A percentile compares a stretch with the other conserved stretches of the same genome.
phyloP scores from a whole-genome alignment of 53 echinoderm and acorn worm species.

The Zoroaster sp. region DNA sequence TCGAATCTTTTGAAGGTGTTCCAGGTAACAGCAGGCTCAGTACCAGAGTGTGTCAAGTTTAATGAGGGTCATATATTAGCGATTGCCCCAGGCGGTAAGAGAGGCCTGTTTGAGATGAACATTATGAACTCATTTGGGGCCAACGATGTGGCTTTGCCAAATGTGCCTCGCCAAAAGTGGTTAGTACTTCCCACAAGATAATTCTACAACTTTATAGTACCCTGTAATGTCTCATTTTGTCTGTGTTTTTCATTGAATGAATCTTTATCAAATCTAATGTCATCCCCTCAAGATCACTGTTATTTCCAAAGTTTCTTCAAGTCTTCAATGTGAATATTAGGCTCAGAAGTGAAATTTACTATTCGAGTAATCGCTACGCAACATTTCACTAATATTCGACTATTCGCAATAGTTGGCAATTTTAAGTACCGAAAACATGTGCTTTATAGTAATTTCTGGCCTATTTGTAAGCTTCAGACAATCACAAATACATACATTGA shows the following conservation, averaged over 20 bases:
- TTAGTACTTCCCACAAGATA: not conserved
- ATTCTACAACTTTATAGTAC: not conserved
- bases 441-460: no score
- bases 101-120: conserved; percentile 89
- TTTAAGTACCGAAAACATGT: no score
- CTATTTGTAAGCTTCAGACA: no score
- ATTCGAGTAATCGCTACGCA: no score
- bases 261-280: not conserved
- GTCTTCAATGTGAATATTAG: no score
- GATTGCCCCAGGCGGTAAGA: conserved; percentile 81
- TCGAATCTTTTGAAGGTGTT: conserved; percentile 86
- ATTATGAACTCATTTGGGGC: conserved; percentile 81
- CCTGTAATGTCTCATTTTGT: not conserved
- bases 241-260: not conserved
- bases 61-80: conserved; percentile 76
- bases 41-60: conserved; percentile 74
- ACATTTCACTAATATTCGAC: no score
- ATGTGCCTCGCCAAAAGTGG: conserved; percentile 90
- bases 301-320: no score
- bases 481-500: no score
- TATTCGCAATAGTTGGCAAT: no score
- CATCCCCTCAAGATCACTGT: no score
- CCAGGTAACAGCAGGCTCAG: conserved; percentile 70
- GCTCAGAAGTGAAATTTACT: no score
- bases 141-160: conserved; percentile 85